Evolutionary conservation across 2,888 invertebrate genomes (phyloP).

Genomic region (Stenodema calcarata): DNA sequence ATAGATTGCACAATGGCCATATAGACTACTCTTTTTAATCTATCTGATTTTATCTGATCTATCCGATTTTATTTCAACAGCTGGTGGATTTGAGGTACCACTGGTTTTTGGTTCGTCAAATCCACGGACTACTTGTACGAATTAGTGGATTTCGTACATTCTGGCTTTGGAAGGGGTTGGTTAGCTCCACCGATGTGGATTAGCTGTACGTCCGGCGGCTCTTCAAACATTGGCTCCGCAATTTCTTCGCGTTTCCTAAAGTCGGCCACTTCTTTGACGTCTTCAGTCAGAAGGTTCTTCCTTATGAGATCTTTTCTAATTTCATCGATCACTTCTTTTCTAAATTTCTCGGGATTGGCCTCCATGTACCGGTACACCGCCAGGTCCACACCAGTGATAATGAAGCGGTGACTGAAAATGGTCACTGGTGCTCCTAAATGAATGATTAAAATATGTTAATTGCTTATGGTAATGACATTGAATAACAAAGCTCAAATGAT

Average conservation of each 20-base stretch:
- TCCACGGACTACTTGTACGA: background rate
- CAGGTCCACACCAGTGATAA: conserved; percentile 77
- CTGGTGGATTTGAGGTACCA: background rate
- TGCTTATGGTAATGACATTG: background rate
- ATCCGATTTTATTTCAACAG: background rate
- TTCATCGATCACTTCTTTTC: conserved; percentile 70
- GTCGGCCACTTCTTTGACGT: conserved; percentile 62
- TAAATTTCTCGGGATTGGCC: conserved; percentile 75
- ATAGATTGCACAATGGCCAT: no score
- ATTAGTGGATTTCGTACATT: background rate
- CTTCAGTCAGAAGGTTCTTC: conserved; percentile 70
- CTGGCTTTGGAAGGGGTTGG: background rate
- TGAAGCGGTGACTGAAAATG: conserved; percentile 77
- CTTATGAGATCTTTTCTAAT: conserved; percentile 72
- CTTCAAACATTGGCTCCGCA: conserved; percentile 46
- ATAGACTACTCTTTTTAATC: no score
- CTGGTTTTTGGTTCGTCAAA: background rate
- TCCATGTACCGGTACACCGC: conserved; percentile 80
- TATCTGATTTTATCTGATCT: no score
- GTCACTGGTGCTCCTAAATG: conserved; percentile 69
- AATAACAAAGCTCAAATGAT: no score
- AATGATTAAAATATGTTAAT: background rate
- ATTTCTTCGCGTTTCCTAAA: conserved; percentile 52
- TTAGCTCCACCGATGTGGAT: background rate
- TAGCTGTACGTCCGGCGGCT: background rate